A percentile compares a stretch with the other conserved stretches of the same genome.
phyloP scores from a whole-genome alignment of 1,140 invertebrate species.

The Caenorhabditis inopinata region DNA sequence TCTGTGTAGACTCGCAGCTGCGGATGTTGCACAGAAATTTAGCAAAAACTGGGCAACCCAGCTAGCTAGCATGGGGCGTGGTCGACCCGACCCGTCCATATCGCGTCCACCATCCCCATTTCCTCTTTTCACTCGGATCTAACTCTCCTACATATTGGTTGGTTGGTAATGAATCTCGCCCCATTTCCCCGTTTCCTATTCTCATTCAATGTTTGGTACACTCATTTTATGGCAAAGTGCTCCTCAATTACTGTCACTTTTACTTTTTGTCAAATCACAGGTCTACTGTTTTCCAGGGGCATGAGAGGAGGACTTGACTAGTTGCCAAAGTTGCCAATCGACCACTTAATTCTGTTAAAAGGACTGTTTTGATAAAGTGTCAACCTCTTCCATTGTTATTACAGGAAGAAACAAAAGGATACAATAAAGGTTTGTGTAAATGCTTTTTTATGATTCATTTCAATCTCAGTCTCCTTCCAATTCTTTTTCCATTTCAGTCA shows the following conservation, averaged over 20 bases:
- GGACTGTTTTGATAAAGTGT: not conserved
- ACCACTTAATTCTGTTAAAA: not conserved
- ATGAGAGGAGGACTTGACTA: slow-evolving; percentile 27
- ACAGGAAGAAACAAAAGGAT: not conserved
- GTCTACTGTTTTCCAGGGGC: slow-evolving; percentile 14
- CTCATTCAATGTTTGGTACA: slow-evolving; percentile 25
- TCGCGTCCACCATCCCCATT: not conserved
- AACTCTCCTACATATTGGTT: slow-evolving; percentile 1
- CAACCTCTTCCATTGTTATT: not conserved
- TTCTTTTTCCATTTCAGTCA: not conserved
- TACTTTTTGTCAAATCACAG: slow-evolving; percentile 31
- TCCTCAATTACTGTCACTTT: slow-evolving; percentile 25
- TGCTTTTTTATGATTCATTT: not conserved
- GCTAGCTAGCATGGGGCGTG: not conserved
- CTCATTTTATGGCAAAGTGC: not conserved
- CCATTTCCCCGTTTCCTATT: slow-evolving; percentile 22
- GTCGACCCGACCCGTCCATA: not conserved
- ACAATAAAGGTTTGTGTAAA: not conserved
- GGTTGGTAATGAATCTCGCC: slow-evolving; percentile 25
- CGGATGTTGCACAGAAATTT: not conserved
- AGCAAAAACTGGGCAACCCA: not conserved
- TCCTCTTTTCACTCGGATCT: not conserved
- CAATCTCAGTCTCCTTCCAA: not conserved
- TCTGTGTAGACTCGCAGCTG: not conserved
- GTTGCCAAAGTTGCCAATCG: not conserved